These are phyloP conservation scores for Hymenopus coronatus DNA, from an alignment of 2,888 invertebrate genomes.

Conservation along the genomic window DNA sequence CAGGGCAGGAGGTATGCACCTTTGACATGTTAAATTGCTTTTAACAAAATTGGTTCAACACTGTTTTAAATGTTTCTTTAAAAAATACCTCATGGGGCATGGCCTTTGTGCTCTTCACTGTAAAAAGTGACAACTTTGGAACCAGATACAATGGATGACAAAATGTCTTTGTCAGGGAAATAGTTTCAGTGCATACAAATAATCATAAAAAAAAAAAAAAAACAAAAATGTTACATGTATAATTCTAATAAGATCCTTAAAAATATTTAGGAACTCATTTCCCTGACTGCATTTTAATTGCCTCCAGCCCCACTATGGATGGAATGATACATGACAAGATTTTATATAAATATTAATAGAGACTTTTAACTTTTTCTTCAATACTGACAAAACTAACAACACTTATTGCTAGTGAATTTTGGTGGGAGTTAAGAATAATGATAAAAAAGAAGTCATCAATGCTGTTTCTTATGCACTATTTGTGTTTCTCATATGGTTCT, in stretches of 20 bases:
- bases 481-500: slow-evolving; percentile 52
- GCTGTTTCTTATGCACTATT: slow-evolving; percentile 45
- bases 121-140: slow-evolving; percentile 27
- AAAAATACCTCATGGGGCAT: slow-evolving; percentile 11
- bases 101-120: slow-evolving; percentile 24
- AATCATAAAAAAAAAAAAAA: slow-evolving; percentile 1
- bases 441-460: slow-evolving; percentile 3
- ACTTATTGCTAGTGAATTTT: slow-evolving; percentile 53
- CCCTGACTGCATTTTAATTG: slow-evolving; percentile 4
- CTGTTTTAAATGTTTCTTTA: not conserved
- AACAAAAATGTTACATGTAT: not conserved
- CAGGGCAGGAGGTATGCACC: slow-evolving; percentile 17
- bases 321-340: slow-evolving; percentile 37
- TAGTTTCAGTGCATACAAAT: not conserved
- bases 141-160: slow-evolving; percentile 10
- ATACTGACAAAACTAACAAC: slow-evolving; percentile 51
- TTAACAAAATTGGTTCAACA: slow-evolving; percentile 1
- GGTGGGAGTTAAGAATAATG: slow-evolving; percentile 25
- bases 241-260: not conserved
- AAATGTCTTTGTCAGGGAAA: not conserved
- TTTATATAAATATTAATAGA: slow-evolving; percentile 31
- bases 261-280: not conserved
- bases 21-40: not conserved
- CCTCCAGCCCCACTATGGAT: slow-evolving; percentile 34
- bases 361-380: slow-evolving; percentile 37